Base-by-base conservation (phyloP, 2,888 invertebrate species). In the Ellobium chinense region DNA sequence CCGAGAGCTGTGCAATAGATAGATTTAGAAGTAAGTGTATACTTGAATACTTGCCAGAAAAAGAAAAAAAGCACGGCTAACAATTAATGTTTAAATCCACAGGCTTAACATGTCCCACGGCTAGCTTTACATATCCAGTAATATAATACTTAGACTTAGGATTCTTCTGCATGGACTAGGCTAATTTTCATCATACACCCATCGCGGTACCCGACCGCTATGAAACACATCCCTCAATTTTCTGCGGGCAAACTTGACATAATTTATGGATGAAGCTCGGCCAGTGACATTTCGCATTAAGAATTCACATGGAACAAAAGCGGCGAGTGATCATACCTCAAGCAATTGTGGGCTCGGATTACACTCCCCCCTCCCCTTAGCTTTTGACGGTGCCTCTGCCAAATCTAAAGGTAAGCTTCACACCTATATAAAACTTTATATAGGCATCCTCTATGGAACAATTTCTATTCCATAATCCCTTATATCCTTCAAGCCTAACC, bases 271-370 rank as follows among this genome's bases (percentile, higher is more conserved):
- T 5, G 21, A 9, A 21, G 5, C 31, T 21, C 24, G 31, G 31
- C 37, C 31, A 2, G 56, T 69, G 69, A 69, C 29, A 69, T 56
- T 69, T 31, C n/a, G 31, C 56, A 54, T 56, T 31, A 54, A 29
- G 54, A 68, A 46, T 36, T 46, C 68, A 37, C 5, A 68, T 58
- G 12, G 12, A 29, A 31, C n/a, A 18, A 68, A 39, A 46, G 34
- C 24, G 27, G 9, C 14, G 46, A 68, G 46, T 24, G 68, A 46
- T 68, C 27, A 68, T 21, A 68, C 46, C 24, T 31, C 34, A 31
- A n/a, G 56, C 69, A 69, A 56, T 56, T 69, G 69, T 69, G 18
- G 37, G 39, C 24, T 69, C 46, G 18, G 12, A 31, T 69, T 29
- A 56, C 69, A 0, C 34, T 29, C 46, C 46, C 46, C 18, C 18